These are phyloP conservation scores for Anneissia japonica DNA, from an alignment of 35 echinoderm and acorn worm species.

Conservation along the genomic window DNA sequence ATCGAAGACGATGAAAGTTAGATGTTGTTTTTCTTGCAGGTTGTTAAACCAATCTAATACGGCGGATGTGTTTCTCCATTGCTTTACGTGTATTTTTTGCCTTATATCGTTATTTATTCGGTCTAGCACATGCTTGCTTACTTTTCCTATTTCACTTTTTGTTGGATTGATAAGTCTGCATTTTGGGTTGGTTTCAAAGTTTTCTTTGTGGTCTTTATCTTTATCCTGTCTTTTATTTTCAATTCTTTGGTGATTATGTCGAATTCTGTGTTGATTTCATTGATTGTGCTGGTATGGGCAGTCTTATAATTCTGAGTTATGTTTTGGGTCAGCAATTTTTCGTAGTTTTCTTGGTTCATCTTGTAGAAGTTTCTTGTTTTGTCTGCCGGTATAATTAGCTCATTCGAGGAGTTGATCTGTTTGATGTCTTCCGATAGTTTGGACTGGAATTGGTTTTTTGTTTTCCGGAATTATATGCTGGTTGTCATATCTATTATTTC, in stretches of 20 bases:
- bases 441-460: background rate
- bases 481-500: background rate
- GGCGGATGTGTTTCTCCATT: constrained; percentile 15
- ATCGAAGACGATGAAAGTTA: constrained; percentile 32
- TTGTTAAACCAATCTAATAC: constrained; percentile 32
- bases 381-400: background rate
- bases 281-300: background rate
- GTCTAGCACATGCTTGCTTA: constrained; percentile 36
- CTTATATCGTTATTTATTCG: constrained; percentile 25
- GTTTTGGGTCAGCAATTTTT: constrained; percentile 13
- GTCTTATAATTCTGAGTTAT: constrained; percentile 11
- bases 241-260: background rate
- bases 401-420: background rate
- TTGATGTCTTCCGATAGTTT: background rate
- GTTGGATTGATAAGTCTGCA: constrained; percentile 53
- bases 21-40: background rate
- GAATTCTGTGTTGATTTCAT: background rate
- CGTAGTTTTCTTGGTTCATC: background rate
- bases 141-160: constrained; percentile 32
- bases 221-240: constrained; percentile 16
- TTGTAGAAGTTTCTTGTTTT: constrained; percentile 17
- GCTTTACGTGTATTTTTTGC: constrained; percentile 10
- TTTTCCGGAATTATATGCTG: constrained; percentile 10
- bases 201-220: constrained; percentile 39
- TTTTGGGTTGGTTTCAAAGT: constrained; percentile 29